A percentile compares a stretch with the other conserved stretches of the same genome.
Conservation (phyloP, 2,888 invertebrate genomes). For the Leptinotarsa haldemani region DNA sequence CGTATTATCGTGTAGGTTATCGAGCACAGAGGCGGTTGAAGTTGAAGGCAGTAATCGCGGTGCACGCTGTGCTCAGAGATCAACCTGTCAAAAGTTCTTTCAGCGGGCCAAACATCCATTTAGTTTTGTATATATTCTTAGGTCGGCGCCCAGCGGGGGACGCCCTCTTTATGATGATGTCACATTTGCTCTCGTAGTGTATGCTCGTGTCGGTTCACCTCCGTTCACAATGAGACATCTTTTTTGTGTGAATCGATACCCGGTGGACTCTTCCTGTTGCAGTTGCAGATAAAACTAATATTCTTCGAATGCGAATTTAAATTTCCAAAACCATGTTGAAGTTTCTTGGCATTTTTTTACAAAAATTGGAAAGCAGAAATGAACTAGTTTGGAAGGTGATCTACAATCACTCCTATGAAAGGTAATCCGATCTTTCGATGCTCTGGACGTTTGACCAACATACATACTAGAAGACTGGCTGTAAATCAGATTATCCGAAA, state of each 20-base stretch:
- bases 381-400: too few relatives aligned
- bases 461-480: too few relatives aligned
- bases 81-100: constrained; percentile 59
- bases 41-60: constrained; percentile 53
- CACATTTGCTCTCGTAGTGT: constrained; percentile 40
- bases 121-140: constrained; percentile 57
- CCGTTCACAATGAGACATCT: constrained; percentile 9
- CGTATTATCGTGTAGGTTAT: constrained; percentile 37
- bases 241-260: constrained; percentile 11
- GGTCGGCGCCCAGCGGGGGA: constrained; percentile 54
- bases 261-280: constrained; percentile 2
- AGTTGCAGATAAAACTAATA: constrained; percentile 5
- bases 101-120: constrained; percentile 58
- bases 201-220: constrained; percentile 7
- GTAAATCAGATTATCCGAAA: too few relatives aligned
- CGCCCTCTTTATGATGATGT: constrained; percentile 51
- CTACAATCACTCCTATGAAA: too few relatives aligned
- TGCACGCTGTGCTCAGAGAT: constrained; percentile 59
- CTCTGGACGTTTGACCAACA: too few relatives aligned
- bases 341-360: background rate
- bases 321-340: background rate
- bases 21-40: constrained; percentile 46
- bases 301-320: background rate
- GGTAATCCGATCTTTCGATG: too few relatives aligned
- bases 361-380: too few relatives aligned